Base-by-base conservation (phyloP, 2,888 invertebrate species). In the Leptura quadrifasciata region DNA sequence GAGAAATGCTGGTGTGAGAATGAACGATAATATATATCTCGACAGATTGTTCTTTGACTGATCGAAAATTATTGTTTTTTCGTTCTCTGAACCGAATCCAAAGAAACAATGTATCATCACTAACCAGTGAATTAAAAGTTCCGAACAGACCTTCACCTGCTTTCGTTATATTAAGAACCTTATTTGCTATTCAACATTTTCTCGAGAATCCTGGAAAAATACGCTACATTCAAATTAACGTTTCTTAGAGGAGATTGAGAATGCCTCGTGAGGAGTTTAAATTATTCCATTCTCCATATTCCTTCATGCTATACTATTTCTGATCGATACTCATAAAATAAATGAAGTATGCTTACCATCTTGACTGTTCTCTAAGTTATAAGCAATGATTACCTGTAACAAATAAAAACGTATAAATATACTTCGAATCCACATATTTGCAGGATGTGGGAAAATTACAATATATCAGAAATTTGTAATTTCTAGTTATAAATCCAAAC, bases 251-350 rank as follows among this genome's bases (percentile, higher is more conserved):
- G n/a, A 6, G n/a, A 6, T 47, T 47, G 15, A 47, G n/a, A 47
- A 47, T 12, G 47, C 47, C n/a, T 15, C 47, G 47, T n/a, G n/a
- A n/a, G 47, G 47, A n/a, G 47, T 2, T 47, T 47, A 47, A 47
- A 47, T 47, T 39, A 39, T 39, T 12, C 39, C 12, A 39, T 39
- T 39, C 39, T 39, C 39, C 47, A 47, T 47, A n/a, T 47, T 47
- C 47, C n/a, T n/a, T 47, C 47, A n/a, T 47, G 15, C 6, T 47
- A 47, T n/a, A 47, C 17, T 47, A 47, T n/a, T 47, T 47, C 47
- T 47, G 47, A n/a, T 47, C n/a, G 47, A 47, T 47, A 47, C 6
- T 47, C 47, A n/a, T 47, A 47, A n/a, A 47, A n/a, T n/a, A 47
- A 5, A n/a, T 47, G n/a, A 47, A 47, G n/a, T n/a, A 47, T 47